Evolutionary conservation across 2,888 invertebrate species (phyloP).

Genomic region (Cremastinae sp.): DNA sequence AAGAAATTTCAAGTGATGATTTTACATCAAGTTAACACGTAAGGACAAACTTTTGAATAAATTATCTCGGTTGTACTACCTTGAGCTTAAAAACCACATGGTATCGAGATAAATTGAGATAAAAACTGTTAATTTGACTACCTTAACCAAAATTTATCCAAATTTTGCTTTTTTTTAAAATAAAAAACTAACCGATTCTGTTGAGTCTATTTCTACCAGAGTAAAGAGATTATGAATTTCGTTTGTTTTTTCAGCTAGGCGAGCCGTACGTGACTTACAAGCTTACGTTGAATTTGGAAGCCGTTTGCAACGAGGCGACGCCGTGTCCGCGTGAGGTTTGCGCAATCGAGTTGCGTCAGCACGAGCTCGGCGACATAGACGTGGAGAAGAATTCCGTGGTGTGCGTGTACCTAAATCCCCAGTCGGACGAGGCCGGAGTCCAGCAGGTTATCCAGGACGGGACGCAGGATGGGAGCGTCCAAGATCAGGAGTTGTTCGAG

Average conservation of each 20-base stretch:
- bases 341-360: constrained; percentile 72
- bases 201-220: no score
- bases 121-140: no score
- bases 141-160: no score
- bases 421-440: constrained; percentile 64
- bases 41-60: no score
- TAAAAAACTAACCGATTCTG: no score
- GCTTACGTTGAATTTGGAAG: constrained; percentile 73
- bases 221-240: no score
- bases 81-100: no score
- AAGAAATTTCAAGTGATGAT: no score
- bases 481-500: constrained; percentile 67
- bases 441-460: constrained; percentile 57
- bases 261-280: constrained; percentile 70
- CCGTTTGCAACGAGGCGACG: constrained; percentile 69
- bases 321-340: constrained; percentile 74
- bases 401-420: constrained; percentile 72
- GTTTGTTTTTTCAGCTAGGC: constrained; percentile 67
- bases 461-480: constrained; percentile 52
- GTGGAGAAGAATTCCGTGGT: constrained; percentile 71
- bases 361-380: constrained; percentile 68
- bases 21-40: no score
- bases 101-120: no score
- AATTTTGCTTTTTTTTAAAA: not conserved
- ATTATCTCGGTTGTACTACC: no score